Base-by-base conservation (phyloP, 1,140 invertebrate species). In the Hyphantria cunea region DNA sequence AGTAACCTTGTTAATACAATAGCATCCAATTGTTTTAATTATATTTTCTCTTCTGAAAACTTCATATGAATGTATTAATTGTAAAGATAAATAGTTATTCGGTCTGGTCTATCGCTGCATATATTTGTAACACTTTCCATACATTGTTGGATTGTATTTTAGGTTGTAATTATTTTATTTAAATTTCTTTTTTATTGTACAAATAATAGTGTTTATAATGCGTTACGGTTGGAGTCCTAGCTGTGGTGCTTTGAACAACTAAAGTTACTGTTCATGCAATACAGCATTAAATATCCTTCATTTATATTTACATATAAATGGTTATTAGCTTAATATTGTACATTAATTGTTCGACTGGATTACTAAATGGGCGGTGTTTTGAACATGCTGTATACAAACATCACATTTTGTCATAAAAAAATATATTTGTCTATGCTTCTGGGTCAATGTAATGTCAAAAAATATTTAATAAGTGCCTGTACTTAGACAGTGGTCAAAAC, bases 241-340 rank as follows among this genome's bases (percentile, higher is more conserved):
- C 31, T 54, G 48, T 61, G 17, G 17, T 25, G 17, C 17, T 25
- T 25, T 25, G 17, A 25, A 25, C 17, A 25, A 25, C 5, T 25
- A 25, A 25, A 25, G 17, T 25, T 25, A 25, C 17, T 25, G 17
- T 25, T 25, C 17, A 25, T 25, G 17, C 17, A 5, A 25, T 3
- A 5, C 17, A 25, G 17, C 17, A 25, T 25, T 25, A 25, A 25
- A 25, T 25, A 25, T 25, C 17, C n/a, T 25, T 25, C 17, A 25
- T 76, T 70, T 77, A 72, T 77, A 80, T 75, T 81, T 76, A 72
- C 78, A 44, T 54, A 80, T 79, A 78, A 82, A 80, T 76, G 64
- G 60, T 68, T 68, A 61, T 55, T 79, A 76, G 72, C 71, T 79
- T 75, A 81, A 79, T 74, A 58, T 60, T 58, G 51, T 64, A 64